Evolutionary conservation across 2,797 vertebrate genomes (phyloP).

Genomic region (Gadopsis bispinosus): DNA sequence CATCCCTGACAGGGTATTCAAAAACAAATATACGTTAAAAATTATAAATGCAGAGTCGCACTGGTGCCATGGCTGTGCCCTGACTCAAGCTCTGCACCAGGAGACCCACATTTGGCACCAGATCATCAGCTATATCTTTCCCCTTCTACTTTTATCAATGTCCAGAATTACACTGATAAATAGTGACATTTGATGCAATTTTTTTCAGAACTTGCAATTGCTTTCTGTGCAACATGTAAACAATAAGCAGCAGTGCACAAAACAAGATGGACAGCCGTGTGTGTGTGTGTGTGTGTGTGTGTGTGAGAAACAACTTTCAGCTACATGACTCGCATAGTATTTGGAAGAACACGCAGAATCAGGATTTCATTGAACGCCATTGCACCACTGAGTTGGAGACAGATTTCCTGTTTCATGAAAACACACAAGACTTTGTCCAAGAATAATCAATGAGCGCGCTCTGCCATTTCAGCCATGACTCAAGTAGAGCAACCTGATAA

Average conservation of each 20-base stretch:
- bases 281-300: neutral
- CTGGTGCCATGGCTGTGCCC: conserved; percentile 32
- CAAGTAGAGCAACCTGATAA: conserved; percentile 42
- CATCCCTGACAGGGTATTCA: conserved; percentile 81
- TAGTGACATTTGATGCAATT: conserved; percentile 75
- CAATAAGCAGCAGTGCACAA: conserved; percentile 13
- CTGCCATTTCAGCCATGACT: conserved; percentile 47
- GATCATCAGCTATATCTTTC: conserved; percentile 57
- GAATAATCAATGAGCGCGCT: conserved; percentile 65
- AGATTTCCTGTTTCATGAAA: conserved; percentile 64
- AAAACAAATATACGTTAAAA: conserved; percentile 74
- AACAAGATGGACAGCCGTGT: conserved; percentile 5
- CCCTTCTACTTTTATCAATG: conserved; percentile 59
- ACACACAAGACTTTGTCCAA: conserved; percentile 30
- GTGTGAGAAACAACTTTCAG: conserved; percentile 50
- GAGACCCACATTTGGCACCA: conserved; percentile 53
- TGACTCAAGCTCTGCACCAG: conserved; percentile 36
- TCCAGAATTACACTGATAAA: conserved; percentile 73
- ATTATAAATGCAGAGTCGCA: conserved; percentile 48
- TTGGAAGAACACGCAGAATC: conserved; percentile 51
- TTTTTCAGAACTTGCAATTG: conserved; percentile 53
- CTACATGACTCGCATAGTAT: conserved; percentile 46
- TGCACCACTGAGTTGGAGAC: conserved; percentile 44
- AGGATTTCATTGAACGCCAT: conserved; percentile 42
- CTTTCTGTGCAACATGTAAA: conserved; percentile 47